phyloP scores from a whole-genome alignment of 92 coral and sea anemone genomes.

The Umimayanthus chanpuru region DNA sequence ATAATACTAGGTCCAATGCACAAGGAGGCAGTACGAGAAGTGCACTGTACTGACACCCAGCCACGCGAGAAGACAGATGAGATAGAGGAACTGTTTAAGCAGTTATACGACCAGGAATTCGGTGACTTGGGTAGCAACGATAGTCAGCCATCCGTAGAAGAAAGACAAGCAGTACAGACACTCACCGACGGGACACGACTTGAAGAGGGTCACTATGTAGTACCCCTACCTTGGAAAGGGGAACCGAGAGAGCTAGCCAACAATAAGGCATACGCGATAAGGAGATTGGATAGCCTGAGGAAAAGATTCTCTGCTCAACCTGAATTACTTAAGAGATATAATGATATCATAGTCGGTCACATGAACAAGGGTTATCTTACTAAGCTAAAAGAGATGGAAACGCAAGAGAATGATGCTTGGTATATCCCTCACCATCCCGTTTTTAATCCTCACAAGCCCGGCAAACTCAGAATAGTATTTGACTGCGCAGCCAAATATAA shows the following conservation, averaged over 20 bases:
- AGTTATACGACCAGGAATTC: too few relatives aligned
- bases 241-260: neutral
- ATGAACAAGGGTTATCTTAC: neutral
- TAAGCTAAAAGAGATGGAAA: neutral
- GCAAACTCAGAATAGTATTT: too few relatives aligned
- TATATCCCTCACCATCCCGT: too few relatives aligned
- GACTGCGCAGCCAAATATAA: too few relatives aligned
- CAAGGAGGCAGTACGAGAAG: neutral
- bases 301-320: neutral
- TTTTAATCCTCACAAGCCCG: too few relatives aligned
- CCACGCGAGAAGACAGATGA: too few relatives aligned
- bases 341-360: neutral
- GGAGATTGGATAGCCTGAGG: neutral
- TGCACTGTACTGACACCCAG: too few relatives aligned
- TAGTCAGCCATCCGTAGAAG: too few relatives aligned
- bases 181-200: neutral
- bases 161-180: neutral
- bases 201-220: neutral
- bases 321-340: neutral
- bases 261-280: neutral
- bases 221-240: too few relatives aligned
- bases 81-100: too few relatives aligned
- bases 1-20: neutral
- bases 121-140: too few relatives aligned
- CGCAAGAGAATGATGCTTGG: neutral